Percentiles rank a stretch among this genome's conserved stretches.
Evolutionary conservation across 2,113 vertebrate genomes (phyloP).

Genomic region (Ceuthmochares aereus): DNA sequence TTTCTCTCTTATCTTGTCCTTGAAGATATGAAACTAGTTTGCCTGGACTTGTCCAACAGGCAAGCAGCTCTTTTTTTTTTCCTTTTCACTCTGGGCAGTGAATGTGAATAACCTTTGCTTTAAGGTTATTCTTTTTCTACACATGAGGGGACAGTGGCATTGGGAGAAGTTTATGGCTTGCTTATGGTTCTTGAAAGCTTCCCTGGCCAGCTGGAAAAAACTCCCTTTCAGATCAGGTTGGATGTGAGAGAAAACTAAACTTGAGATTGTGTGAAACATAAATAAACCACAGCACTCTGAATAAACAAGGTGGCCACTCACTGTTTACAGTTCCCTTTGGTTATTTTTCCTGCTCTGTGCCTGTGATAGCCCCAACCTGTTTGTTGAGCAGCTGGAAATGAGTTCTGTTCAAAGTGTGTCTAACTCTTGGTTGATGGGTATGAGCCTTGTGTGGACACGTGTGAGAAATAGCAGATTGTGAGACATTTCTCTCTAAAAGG

Average conservation of each 20-base stretch:
- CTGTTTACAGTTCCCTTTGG: constrained; percentile 37
- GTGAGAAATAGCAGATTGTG: not conserved
- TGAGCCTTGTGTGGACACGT: not conserved
- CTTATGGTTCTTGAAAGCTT: not conserved
- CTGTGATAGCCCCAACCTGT: constrained; percentile 15
- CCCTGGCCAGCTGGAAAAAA: not conserved
- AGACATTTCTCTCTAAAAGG: not conserved
- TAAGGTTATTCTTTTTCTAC: not conserved
- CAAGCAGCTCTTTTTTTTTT: not conserved
- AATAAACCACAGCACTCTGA: constrained; percentile 48
- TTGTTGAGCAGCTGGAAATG: not conserved
- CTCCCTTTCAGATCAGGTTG: not conserved
- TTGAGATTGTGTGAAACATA: constrained; percentile 20
- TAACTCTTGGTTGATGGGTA: not conserved
- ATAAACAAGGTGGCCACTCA: constrained; percentile 41
- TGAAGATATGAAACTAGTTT: not conserved
- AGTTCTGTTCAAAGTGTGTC: not conserved
- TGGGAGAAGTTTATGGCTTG: not conserved
- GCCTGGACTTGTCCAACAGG: not conserved
- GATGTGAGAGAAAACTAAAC: constrained; percentile 34
- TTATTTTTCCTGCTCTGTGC: constrained; percentile 38
- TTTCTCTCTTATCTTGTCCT: not conserved
- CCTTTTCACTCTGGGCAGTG: not conserved
- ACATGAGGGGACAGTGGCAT: not conserved
- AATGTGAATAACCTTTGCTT: not conserved